Percentiles rank a stretch among this genome's conserved stretches.
phyloP scores from a whole-genome alignment of 2,113 vertebrate genomes.

The Psilopogon haemacephalus region DNA sequence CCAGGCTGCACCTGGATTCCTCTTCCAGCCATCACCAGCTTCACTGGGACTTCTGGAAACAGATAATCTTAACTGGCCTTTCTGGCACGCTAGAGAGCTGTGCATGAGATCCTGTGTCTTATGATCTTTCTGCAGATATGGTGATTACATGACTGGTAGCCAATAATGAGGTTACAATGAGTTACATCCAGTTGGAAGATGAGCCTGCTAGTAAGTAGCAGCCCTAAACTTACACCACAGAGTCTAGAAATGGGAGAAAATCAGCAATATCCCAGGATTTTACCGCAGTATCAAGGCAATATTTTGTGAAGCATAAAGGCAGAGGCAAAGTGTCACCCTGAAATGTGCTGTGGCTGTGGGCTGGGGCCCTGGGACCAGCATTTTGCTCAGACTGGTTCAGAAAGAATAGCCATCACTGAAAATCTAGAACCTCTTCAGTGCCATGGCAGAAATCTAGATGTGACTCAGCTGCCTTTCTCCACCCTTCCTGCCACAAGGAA shows the following conservation, averaged over 20 bases:
- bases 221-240: not conserved
- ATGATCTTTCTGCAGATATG: not conserved
- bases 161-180: not conserved
- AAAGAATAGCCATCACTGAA: not conserved
- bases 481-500: not conserved
- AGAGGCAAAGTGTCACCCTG: not conserved
- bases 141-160: not conserved
- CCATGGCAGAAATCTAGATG: not conserved
- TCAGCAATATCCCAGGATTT: not conserved
- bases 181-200: not conserved
- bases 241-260: not conserved
- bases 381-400: not conserved
- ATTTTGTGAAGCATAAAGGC: not conserved
- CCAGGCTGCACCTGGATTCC: not conserved
- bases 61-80: not conserved
- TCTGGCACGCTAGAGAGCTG: not conserved
- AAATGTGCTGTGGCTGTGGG: not conserved
- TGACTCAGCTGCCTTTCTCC: not conserved
- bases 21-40: not conserved
- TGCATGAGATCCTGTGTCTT: not conserved
- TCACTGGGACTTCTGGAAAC: not conserved
- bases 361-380: not conserved
- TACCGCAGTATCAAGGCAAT: not conserved
- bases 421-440: not conserved
- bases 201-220: not conserved